A percentile compares a stretch with the other conserved stretches of the same genome.
Conservation (phyloP, 2,797 vertebrate species). For the Poeciliopsis presidionis region DNA sequence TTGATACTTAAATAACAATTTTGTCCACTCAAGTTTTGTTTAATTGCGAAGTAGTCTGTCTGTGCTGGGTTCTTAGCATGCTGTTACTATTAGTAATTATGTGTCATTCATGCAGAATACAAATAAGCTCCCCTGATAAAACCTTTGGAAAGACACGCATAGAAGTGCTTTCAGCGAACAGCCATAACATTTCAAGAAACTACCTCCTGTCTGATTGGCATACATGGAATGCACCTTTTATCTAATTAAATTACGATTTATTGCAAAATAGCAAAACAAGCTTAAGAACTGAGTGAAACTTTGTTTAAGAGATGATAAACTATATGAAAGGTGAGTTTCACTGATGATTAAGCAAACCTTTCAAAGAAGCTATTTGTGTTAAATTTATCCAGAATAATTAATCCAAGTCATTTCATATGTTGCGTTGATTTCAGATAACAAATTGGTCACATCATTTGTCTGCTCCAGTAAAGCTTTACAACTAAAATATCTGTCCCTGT, state of each 20-base stretch:
- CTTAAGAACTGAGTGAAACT: background rate
- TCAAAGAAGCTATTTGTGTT: background rate
- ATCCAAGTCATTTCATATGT: constrained; percentile 33
- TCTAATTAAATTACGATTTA: background rate
- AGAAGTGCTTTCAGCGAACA: background rate
- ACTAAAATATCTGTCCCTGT: constrained; percentile 70
- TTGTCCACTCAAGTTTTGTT: background rate
- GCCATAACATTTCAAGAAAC: background rate
- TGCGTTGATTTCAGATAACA: constrained; percentile 70
- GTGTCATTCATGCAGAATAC: constrained; percentile 68
- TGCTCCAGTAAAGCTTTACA: constrained; percentile 76
- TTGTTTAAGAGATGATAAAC: background rate
- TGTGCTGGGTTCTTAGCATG: background rate
- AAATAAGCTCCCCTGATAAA: constrained; percentile 65
- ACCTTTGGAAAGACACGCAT: constrained; percentile 33
- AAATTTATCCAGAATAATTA: background rate
- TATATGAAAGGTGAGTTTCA: background rate
- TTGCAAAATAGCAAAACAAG: background rate
- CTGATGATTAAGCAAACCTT: background rate
- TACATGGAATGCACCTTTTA: background rate
- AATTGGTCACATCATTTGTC: constrained; percentile 77
- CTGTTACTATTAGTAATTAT: constrained; percentile 38
- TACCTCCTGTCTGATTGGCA: background rate
- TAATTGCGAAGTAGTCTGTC: background rate
- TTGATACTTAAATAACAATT: background rate